Evolutionary conservation across 2,113 vertebrate species (phyloP).

Genomic region (Hippocampus barbouri): DNA sequence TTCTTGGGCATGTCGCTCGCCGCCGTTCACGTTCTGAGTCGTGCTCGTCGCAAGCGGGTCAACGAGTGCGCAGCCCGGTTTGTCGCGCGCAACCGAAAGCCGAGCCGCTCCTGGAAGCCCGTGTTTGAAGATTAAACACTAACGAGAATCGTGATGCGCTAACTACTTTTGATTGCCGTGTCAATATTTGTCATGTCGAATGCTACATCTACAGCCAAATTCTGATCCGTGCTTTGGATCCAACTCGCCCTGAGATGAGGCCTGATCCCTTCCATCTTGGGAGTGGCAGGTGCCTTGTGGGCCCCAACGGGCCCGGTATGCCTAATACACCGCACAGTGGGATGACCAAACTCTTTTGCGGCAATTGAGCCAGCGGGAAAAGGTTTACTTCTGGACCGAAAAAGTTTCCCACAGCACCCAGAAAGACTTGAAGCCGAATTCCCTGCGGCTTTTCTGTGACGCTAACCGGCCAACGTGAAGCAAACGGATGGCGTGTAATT

Average conservation of each 20-base stretch:
- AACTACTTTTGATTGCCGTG: background rate
- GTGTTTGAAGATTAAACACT: background rate
- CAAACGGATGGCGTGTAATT: too few species aligned
- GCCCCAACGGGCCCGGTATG: too few species aligned
- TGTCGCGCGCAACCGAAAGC: background rate
- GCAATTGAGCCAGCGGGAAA: too few species aligned
- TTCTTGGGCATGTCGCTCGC: conserved; percentile 57
- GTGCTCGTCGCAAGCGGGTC: conserved; percentile 24
- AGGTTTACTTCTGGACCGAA: too few species aligned
- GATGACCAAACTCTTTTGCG: too few species aligned
- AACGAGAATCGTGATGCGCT: background rate
- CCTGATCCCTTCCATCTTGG: too few species aligned
- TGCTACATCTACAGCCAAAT: background rate
- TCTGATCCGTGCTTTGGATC: background rate
- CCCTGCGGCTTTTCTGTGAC: too few species aligned
- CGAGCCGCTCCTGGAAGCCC: background rate
- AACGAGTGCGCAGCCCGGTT: background rate
- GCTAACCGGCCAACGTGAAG: too few species aligned
- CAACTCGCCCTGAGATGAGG: background rate
- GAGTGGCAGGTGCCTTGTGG: background rate
- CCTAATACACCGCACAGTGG: too few species aligned
- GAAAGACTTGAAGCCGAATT: too few species aligned
- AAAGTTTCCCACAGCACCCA: background rate
- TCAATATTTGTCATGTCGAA: background rate
- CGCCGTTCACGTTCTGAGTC: conserved; percentile 1